These are phyloP conservation scores for Carassius gibelio DNA, from an alignment of 2,113 vertebrate genomes.

Conservation along the genomic window DNA sequence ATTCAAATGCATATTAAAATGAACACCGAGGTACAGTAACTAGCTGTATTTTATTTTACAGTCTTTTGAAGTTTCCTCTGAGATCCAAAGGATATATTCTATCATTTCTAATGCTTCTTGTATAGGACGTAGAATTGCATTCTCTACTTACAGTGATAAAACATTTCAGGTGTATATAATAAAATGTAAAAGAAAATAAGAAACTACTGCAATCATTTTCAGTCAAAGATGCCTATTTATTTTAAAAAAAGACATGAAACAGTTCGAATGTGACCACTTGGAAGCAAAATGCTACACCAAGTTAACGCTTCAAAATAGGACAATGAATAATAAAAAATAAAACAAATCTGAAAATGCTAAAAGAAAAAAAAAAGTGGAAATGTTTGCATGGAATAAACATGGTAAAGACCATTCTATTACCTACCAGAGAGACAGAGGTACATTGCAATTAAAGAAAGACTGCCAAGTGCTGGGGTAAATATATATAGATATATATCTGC, in stretches of 20 bases:
- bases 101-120: slow-evolving; percentile 1
- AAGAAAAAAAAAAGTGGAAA: slow-evolving; percentile 77
- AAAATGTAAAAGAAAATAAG: too few species aligned
- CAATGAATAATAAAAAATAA: slow-evolving; percentile 61
- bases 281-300: slow-evolving; percentile 79
- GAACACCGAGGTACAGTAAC: too few species aligned
- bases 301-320: slow-evolving; percentile 76
- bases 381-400: slow-evolving; percentile 81
- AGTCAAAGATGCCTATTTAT: slow-evolving; percentile 81
- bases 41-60: too few species aligned
- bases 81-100: slow-evolving; percentile 28
- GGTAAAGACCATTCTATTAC: slow-evolving; percentile 80
- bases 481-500: slow-evolving; percentile 78
- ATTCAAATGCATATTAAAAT: too few species aligned
- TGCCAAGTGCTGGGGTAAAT: slow-evolving; percentile 85
- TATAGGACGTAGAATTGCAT: background rate
- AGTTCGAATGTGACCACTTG: slow-evolving; percentile 79
- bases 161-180: background rate
- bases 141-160: background rate
- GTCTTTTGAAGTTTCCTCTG: slow-evolving; percentile 52
- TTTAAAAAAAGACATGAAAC: slow-evolving; percentile 75
- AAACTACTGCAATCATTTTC: slow-evolving; percentile 30
- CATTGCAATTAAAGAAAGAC: slow-evolving; percentile 80
- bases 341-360: slow-evolving; percentile 71
- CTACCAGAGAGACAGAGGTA: slow-evolving; percentile 79